Evolutionary conservation across 2,797 vertebrate genomes (phyloP), one percentile per base, ranked within the genome.

Genomic region (Crocidura indochinensis): DNA sequence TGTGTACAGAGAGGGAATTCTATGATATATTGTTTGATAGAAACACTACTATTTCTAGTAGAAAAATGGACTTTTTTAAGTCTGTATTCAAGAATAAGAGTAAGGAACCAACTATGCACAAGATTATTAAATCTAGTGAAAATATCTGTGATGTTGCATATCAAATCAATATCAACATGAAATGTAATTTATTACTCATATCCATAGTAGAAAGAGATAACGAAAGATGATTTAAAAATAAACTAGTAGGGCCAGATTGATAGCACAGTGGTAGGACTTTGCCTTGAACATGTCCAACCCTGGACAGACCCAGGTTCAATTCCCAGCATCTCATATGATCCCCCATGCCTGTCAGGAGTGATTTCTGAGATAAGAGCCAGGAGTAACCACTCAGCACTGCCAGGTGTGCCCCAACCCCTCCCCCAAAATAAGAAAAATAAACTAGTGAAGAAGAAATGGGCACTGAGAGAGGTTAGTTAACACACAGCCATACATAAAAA

Each of bases 401-500:
- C 5, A 5, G 38, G 38, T 38, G 38, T 38, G 38, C 2, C 38
- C 38, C 38, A 38, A 38, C 38, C 38, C 38, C 38, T 38, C 38
- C 38, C 38, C 38, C 38, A 2, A 38, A 38, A 38, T 38, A 38
- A 38, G 2, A 38, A 38, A 38, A 92, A 88, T 60, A 2, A 3
- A 77, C 1, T 71, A 26, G 29, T 82, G 71, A 88, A 93, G 83
- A 76, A 75, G 6, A 75, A 79, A 84, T 27, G 51, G 47, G 46
- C 15, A 65, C 53, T 22, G 17, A 49, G 8, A 74, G 17, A 89
- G 29, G 78, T 56, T 51, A 85, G n/a, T 92, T 91, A 79, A 91
- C 94, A 74, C 10, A 73, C 5, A 91, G 56, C 22, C 86, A 82
- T 93, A 89, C 88, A 95, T 95, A 11, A 92, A 51, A 26, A 87